Conservation (phyloP, 2,797 vertebrate genomes). For the Onychomys torridus region DNA sequence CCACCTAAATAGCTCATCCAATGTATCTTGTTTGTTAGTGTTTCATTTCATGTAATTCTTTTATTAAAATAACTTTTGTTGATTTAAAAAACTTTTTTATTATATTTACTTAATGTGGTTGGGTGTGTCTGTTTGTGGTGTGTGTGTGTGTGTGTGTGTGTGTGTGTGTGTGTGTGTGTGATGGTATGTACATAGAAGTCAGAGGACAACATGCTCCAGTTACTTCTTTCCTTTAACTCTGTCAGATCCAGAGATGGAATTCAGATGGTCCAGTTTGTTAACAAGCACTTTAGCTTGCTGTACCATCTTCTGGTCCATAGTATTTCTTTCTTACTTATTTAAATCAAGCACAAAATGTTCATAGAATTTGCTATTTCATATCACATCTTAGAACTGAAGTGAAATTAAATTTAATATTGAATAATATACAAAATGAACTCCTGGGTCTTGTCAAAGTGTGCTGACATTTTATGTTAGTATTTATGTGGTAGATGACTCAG, state of each 20-base stretch:
- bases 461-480: conserved; percentile 52
- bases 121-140: background rate
- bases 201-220: background rate
- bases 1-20: background rate
- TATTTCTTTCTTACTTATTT: conserved; percentile 46
- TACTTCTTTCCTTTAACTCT: background rate
- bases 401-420: conserved; percentile 23
- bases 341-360: background rate
- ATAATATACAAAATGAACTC: conserved; percentile 24
- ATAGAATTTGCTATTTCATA: conserved; percentile 2
- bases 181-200: background rate
- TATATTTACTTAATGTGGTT: background rate
- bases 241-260: background rate
- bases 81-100: background rate
- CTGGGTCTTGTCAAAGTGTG: background rate
- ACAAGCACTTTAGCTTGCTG: background rate
- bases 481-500: background rate
- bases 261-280: background rate
- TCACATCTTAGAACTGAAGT: conserved; percentile 8
- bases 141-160: background rate
- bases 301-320: too few species aligned
- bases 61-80: background rate
- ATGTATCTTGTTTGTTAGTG: conserved; percentile 2
- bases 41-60: conserved; percentile 37
- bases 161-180: background rate